A percentile compares a stretch with the other conserved stretches of the same genome.
These are phyloP conservation scores for Heliconius erato DNA, from an alignment of 2,888 invertebrate genomes.

Conservation along the genomic window DNA sequence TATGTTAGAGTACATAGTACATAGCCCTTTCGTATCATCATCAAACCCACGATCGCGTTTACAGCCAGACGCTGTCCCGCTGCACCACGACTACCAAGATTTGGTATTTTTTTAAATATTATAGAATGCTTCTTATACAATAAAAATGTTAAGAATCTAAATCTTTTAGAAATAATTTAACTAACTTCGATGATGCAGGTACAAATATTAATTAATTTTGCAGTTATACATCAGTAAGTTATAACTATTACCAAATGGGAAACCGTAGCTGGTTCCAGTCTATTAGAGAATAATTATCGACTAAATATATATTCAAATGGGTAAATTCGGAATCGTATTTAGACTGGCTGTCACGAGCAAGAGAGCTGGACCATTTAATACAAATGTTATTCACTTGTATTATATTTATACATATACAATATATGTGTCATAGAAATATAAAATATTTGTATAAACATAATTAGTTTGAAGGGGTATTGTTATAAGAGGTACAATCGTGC, in stretches of 20 bases:
- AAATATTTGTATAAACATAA: no score
- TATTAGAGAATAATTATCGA: constrained; percentile 33
- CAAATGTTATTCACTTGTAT: neutral
- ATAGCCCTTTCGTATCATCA: no score
- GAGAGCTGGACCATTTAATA: neutral
- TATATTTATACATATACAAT: neutral
- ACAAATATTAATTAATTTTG: neutral
- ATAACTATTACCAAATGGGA: constrained; percentile 8
- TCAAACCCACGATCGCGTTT: no score
- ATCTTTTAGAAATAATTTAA: no score
- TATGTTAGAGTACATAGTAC: no score
- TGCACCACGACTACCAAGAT: no score
- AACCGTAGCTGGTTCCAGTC: neutral
- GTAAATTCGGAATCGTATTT: constrained; percentile 12
- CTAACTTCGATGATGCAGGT: neutral
- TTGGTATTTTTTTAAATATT: no score
- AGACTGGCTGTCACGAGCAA: constrained; percentile 9
- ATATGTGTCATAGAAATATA: neutral
- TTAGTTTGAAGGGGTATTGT: no score
- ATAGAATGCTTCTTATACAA: no score
- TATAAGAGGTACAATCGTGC: no score
- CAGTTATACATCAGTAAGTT: neutral
- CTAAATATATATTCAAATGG: constrained; percentile 23
- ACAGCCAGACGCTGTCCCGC: no score
- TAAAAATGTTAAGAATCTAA: no score